A percentile compares a stretch with the other conserved stretches of the same genome.
These are phyloP conservation scores for Myotis lucifugus DNA, from an alignment of 2,113 vertebrate genomes.

Conservation along the genomic window DNA sequence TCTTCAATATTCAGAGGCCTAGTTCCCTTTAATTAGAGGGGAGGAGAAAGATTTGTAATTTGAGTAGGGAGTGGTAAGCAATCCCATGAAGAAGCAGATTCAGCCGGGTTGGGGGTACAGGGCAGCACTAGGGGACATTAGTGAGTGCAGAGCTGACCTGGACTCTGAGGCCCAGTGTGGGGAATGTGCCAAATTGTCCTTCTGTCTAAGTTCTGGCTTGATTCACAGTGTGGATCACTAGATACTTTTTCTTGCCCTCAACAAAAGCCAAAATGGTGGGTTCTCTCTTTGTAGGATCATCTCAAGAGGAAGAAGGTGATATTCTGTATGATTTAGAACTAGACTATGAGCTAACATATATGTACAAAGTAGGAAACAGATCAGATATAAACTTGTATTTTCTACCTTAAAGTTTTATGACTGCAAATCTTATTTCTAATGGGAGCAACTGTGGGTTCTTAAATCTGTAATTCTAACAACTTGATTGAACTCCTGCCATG, in stretches of 20 bases:
- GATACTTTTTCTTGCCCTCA: background rate
- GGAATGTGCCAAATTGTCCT: background rate
- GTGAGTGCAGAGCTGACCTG: background rate
- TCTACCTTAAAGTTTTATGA: conserved; percentile 24
- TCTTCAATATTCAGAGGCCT: background rate
- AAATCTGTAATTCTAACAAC: background rate
- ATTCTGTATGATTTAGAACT: background rate
- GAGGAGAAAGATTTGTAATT: background rate
- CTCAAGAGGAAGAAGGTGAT: background rate
- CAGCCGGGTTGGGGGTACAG: background rate
- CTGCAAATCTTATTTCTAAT: background rate
- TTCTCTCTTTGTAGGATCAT: background rate
- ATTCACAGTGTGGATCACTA: background rate
- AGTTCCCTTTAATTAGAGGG: background rate
- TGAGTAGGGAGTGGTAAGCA: background rate
- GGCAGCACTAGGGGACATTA: too few relatives aligned
- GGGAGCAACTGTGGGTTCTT: background rate
- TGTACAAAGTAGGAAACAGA: background rate
- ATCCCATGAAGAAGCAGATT: background rate
- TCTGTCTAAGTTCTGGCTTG: background rate
- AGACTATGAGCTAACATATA: background rate
- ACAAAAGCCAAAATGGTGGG: background rate
- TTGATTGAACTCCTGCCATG: background rate
- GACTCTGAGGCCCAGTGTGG: background rate
- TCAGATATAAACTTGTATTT: background rate